Conservation (phyloP, 2,888 invertebrate genomes). For the Meliscaeva auricollis region DNA sequence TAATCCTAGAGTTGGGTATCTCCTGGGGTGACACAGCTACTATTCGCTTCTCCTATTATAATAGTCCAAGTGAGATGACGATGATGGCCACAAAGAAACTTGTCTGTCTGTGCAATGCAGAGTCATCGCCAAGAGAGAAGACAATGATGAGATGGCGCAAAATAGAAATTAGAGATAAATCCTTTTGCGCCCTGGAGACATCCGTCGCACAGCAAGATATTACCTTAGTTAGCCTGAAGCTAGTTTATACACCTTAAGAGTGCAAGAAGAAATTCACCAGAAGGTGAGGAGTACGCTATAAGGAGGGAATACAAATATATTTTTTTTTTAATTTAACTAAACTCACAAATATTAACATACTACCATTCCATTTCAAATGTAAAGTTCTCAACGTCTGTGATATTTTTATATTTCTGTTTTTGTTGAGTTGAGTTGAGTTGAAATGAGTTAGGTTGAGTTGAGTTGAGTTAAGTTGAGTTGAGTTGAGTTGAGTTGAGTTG, state of each 20-base stretch:
- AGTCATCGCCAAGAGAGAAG: slow-evolving; percentile 1
- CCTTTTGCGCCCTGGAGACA: slow-evolving; percentile 49
- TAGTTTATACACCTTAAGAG: slow-evolving; percentile 25
- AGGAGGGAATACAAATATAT: background rate
- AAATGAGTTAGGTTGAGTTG: too few relatives aligned
- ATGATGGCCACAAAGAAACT: slow-evolving; percentile 50
- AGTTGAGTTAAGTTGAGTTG: too few relatives aligned
- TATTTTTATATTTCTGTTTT: too few relatives aligned
- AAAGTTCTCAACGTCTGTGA: too few relatives aligned
- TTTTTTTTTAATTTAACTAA: too few relatives aligned
- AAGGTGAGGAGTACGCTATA: background rate
- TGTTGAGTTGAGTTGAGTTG: too few relatives aligned
- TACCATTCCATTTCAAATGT: too few relatives aligned
- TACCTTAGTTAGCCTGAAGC: slow-evolving; percentile 2
- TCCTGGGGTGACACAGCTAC: slow-evolving; percentile 52
- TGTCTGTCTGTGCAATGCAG: slow-evolving; percentile 12
- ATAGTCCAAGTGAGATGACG: slow-evolving; percentile 11
- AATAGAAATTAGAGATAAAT: slow-evolving; percentile 69
- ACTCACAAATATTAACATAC: too few relatives aligned
- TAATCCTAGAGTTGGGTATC: slow-evolving; percentile 46
- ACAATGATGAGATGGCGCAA: slow-evolving; percentile 32
- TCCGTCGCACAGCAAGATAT: slow-evolving; percentile 36
- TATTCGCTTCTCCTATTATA: background rate
- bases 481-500: too few relatives aligned
- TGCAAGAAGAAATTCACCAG: slow-evolving; percentile 5